Percentiles rank a stretch among this genome's conserved stretches.
Evolutionary conservation across 2,888 invertebrate genomes (phyloP).

Genomic region (Hirtodrosophila trivittata): DNA sequence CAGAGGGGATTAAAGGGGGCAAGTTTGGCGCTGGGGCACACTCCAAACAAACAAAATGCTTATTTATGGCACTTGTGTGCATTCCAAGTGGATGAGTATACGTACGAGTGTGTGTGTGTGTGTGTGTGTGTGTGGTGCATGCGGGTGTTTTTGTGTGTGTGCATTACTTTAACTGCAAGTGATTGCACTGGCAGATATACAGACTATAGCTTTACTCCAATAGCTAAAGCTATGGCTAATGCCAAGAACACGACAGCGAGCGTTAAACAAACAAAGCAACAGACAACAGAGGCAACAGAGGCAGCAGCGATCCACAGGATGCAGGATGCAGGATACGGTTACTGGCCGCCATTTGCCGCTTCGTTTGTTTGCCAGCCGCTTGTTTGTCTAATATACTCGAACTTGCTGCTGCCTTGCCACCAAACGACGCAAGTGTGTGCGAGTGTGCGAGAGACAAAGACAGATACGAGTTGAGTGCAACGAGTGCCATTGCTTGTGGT

Average conservation of each 20-base stretch:
- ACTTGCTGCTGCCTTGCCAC: slow-evolving; percentile 23
- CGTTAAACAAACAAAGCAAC: slow-evolving; percentile 36
- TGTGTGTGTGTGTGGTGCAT: slow-evolving; percentile 16
- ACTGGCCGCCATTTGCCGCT: slow-evolving; percentile 29
- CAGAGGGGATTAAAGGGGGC: neutral
- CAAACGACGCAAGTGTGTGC: slow-evolving; percentile 18
- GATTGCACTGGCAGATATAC: slow-evolving; percentile 60
- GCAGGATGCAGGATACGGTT: slow-evolving; percentile 20
- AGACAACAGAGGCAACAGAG: slow-evolving; percentile 11
- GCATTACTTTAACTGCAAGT: slow-evolving; percentile 62
- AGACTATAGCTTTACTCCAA: slow-evolving; percentile 43
- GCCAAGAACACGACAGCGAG: slow-evolving; percentile 37
- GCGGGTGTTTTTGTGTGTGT: slow-evolving; percentile 3
- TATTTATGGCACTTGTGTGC: slow-evolving; percentile 70
- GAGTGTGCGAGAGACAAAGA: slow-evolving; percentile 20
- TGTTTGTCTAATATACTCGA: slow-evolving; percentile 30
- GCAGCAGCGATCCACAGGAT: slow-evolving; percentile 11
- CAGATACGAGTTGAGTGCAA: slow-evolving; percentile 10
- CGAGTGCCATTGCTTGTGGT: slow-evolving; percentile 27
- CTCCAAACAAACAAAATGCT: slow-evolving; percentile 54
- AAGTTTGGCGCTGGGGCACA: slow-evolving; percentile 37
- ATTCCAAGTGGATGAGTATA: slow-evolving; percentile 33
- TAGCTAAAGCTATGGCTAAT: slow-evolving; percentile 24
- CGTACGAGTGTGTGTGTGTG: slow-evolving; percentile 8
- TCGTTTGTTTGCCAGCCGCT: slow-evolving; percentile 25